Evolutionary conservation across 2,113 vertebrate genomes (phyloP), one percentile per base, ranked within the genome.

Genomic region (Okapia johnstoni): DNA sequence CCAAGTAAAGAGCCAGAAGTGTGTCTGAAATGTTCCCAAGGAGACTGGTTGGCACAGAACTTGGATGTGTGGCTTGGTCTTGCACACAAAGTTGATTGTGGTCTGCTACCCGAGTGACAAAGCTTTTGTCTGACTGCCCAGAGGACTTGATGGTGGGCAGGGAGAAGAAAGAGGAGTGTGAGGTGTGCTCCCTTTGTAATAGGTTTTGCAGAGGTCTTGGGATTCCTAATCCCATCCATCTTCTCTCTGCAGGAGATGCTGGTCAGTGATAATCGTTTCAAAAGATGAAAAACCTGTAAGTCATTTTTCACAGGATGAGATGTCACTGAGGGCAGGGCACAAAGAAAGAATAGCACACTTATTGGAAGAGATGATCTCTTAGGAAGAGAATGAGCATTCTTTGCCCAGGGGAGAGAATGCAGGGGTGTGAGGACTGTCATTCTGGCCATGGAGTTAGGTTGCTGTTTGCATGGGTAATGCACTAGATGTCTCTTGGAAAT

Each of bases 241-340:
- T 97, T 98, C 84, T 95, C 77, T 84, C 60, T 93, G 80, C 40
- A 86, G 96, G 87, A 43, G 79, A 90, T 86, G 70, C 93, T 97
- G 93, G 91, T 90, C 96, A 88, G 96, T 97, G 96, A 98, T 98
- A 96, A 98, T 97, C 93, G 83, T 91, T 97, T 98, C 94, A 96
- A 98, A 97, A 98, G 97, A 98, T 98, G 97, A 98, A 98, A 98
- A 98, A 93, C 70, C 97, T 94, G 88, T 95, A 97, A 98, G 97
- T 97, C 96, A 97, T 97, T 98, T 98, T 98, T 98, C 97, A 97
- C 2, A 11, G 93, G 93, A 96, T 86, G 91, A 98, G 96, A 93
- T 98, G 97, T 97, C 97, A 96, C 85, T 14, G 83, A 96, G 97
- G 97, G 93, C 96, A 97, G 96, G 93, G 46, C 91, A 89, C 93